Percentiles rank a stretch among this genome's conserved stretches.
phyloP scores from a whole-genome alignment of 2,888 invertebrate genomes.

The Dascillus cervinus region DNA sequence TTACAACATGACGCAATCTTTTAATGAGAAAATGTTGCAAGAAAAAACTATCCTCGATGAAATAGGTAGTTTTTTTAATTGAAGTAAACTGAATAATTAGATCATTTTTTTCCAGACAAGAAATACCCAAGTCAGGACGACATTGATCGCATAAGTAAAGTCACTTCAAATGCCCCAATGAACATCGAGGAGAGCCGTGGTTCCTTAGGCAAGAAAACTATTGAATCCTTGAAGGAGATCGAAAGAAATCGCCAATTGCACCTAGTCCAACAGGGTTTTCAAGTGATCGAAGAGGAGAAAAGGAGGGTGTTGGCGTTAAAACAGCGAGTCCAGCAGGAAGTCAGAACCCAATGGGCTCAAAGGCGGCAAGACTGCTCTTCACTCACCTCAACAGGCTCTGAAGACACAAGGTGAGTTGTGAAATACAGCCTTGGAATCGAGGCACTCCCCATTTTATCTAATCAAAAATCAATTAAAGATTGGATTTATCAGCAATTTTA shows the following conservation, averaged over 20 bases:
- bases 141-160: slow-evolving; percentile 79
- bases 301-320: slow-evolving; percentile 81
- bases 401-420: too few species aligned
- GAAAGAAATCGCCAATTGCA: slow-evolving; percentile 80
- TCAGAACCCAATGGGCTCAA: slow-evolving; percentile 79
- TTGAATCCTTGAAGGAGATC: slow-evolving; percentile 83
- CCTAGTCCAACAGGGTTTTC: slow-evolving; percentile 88
- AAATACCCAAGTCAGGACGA: slow-evolving; percentile 70
- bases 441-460: too few species aligned
- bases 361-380: slow-evolving; percentile 56
- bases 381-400: slow-evolving; percentile 38
- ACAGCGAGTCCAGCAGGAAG: slow-evolving; percentile 80
- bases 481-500: too few species aligned
- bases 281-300: slow-evolving; percentile 86
- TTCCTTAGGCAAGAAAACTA: slow-evolving; percentile 66
- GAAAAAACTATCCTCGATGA: slow-evolving; percentile 39
- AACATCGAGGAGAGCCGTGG: slow-evolving; percentile 60
- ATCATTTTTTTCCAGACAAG: slow-evolving; percentile 9
- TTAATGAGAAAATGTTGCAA: slow-evolving; percentile 39
- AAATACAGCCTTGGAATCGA: too few species aligned
- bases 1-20: slow-evolving; percentile 40
- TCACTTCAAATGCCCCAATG: slow-evolving; percentile 77
- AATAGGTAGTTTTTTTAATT: slow-evolving; percentile 20
- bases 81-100: not conserved
- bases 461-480: too few species aligned